Percentiles rank a stretch among this genome's conserved stretches.
These are phyloP conservation scores for Odobenus rosmarus DNA, from an alignment of 2,113 vertebrate genomes.

Conservation along the genomic window DNA sequence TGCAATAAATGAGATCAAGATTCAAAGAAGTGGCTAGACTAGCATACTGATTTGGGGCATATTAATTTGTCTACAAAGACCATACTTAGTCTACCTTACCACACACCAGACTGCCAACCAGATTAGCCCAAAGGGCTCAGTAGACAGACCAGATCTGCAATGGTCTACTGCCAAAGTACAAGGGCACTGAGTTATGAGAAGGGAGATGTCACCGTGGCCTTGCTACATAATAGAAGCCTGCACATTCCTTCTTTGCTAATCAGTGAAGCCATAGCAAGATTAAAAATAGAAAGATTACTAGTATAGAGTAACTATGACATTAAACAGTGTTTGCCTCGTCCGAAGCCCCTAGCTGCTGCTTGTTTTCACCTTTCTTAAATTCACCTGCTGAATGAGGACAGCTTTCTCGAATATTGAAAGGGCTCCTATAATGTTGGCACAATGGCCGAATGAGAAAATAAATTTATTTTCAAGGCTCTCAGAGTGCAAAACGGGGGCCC, in stretches of 20 bases:
- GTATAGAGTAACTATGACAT: not conserved
- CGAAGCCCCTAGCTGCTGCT: slow-evolving; percentile 6
- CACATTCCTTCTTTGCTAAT: not conserved
- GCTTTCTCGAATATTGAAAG: slow-evolving; percentile 9
- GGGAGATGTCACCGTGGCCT: not conserved
- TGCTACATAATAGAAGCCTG: not conserved
- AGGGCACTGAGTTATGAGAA: slow-evolving; percentile 27
- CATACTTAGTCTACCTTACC: slow-evolving; percentile 13
- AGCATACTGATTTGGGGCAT: not conserved
- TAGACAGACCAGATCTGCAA: not conserved
- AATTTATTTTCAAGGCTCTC: not conserved
- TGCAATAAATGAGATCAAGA: slow-evolving; percentile 7
- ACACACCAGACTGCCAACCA: not conserved
- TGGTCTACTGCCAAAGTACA: slow-evolving; percentile 41
- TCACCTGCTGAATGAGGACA: not conserved
- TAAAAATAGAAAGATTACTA: slow-evolving; percentile 40
- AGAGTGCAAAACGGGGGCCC: not conserved
- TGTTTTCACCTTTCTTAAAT: slow-evolving; percentile 20
- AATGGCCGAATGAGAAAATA: not conserved
- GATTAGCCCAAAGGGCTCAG: slow-evolving; percentile 28
- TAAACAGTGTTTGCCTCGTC: not conserved
- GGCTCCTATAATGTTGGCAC: not conserved
- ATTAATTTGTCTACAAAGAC: slow-evolving; percentile 28
- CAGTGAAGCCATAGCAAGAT: slow-evolving; percentile 4
- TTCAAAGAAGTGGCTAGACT: slow-evolving; percentile 8